Evolutionary conservation across 2,888 invertebrate species (phyloP).

Genomic region (Platycheirus rosarum): DNA sequence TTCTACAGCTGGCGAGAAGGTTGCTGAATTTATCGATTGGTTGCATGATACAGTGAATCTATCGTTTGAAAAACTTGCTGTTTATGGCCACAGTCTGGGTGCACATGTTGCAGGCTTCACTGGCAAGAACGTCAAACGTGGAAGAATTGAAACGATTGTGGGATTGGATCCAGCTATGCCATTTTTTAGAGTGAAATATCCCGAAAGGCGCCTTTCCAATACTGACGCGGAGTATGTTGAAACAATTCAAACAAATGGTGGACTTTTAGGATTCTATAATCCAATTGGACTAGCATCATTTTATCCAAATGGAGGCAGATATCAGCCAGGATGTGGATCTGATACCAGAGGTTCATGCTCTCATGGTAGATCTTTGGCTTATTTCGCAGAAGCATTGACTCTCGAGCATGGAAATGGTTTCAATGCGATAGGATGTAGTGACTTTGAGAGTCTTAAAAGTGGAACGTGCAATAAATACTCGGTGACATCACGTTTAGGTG

Average conservation of each 20-base stretch:
- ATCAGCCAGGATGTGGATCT: conserved; percentile 83
- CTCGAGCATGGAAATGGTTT: conserved; percentile 3
- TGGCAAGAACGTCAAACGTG: conserved; percentile 83
- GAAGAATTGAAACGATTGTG: conserved; percentile 84
- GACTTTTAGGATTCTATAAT: conserved; percentile 66
- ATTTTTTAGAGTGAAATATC: conserved; percentile 55
- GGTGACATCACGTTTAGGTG: conserved; percentile 18
- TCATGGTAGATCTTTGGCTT: conserved; percentile 79
- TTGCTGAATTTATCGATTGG: conserved; percentile 75
- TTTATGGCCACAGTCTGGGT: conserved; percentile 84
- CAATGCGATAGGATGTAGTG: conserved; percentile 6
- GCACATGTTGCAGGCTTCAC: conserved; percentile 85
- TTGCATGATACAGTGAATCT: conserved; percentile 83
- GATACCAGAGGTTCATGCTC: conserved; percentile 79
- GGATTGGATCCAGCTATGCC: conserved; percentile 77
- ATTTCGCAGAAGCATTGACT: conserved; percentile 80
- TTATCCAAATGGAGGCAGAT: conserved; percentile 83
- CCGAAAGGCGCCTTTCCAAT: conserved; percentile 51
- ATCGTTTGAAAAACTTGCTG: conserved; percentile 82
- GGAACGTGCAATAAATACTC: conserved; percentile 3
- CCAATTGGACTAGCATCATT: conserved; percentile 81
- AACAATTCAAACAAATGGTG: conserved; percentile 75
- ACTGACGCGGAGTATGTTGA: conserved; percentile 75
- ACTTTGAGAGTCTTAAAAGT: conserved; percentile 35
- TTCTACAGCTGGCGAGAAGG: conserved; percentile 62